phyloP scores from a whole-genome alignment of 2,113 vertebrate genomes.

The Tachuris rubrigastra region DNA sequence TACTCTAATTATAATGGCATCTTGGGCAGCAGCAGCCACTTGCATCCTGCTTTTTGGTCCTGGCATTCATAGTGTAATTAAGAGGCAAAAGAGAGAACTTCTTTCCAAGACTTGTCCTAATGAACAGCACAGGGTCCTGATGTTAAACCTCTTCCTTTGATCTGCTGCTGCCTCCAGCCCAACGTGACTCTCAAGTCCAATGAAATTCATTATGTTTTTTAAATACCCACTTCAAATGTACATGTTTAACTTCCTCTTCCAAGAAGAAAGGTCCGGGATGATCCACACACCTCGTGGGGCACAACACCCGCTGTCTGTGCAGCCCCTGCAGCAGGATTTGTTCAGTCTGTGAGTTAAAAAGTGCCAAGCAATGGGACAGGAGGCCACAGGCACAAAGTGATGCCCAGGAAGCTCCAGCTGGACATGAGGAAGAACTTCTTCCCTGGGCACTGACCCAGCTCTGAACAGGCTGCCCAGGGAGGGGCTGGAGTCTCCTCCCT shows the following conservation, averaged over 20 bases:
- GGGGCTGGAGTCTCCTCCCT: not conserved
- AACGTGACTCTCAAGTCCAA: not conserved
- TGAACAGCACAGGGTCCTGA: not conserved
- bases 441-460: not conserved
- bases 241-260: not conserved
- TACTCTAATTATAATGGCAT: conserved; percentile 43
- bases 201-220: not conserved
- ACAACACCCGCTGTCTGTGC: not conserved
- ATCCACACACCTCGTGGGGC: not conserved
- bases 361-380: not conserved
- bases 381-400: not conserved
- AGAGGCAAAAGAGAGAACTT: not conserved
- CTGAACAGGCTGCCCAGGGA: not conserved
- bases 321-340: not conserved
- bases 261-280: not conserved
- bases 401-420: not conserved
- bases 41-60: conserved; percentile 6
- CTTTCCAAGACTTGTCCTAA: not conserved
- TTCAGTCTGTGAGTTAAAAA: not conserved
- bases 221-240: not conserved
- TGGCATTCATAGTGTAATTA: conserved; percentile 8
- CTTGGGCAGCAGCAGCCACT: conserved; percentile 40
- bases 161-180: not conserved
- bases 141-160: not conserved
- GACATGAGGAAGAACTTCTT: not conserved